phyloP scores from a whole-genome alignment of 1,140 invertebrate genomes.

The Colletes latitarsis region DNA sequence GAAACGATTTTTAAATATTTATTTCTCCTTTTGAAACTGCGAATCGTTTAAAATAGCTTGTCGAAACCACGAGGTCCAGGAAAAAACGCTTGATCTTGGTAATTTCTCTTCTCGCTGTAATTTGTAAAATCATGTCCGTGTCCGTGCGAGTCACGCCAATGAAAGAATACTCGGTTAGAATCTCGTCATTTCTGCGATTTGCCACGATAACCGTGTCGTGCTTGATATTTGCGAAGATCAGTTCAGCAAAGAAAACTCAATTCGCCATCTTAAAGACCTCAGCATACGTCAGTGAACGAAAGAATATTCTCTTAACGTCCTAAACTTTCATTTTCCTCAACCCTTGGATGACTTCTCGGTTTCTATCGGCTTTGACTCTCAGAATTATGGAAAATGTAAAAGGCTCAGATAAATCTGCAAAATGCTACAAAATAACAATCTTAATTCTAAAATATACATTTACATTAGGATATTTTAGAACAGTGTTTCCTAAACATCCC shows the following conservation, averaged over 20 bases:
- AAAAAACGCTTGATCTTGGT: background rate
- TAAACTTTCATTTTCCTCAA: background rate
- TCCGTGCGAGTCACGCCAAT: background rate
- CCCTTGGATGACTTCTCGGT: slow-evolving; percentile 1
- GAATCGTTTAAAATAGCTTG: too few relatives aligned
- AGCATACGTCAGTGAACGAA: background rate
- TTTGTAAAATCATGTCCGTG: background rate
- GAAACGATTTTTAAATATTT: background rate
- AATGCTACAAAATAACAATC: too few relatives aligned
- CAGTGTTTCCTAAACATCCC: too few relatives aligned
- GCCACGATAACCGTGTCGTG: slow-evolving; percentile 20
- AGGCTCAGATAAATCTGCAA: too few relatives aligned
- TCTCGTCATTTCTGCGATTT: slow-evolving; percentile 23
- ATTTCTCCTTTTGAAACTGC: background rate
- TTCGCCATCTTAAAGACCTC: background rate
- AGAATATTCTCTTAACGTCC: background rate
- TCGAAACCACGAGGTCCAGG: background rate
- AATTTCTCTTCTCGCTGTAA: background rate
- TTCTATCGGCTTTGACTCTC: background rate
- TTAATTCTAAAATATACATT: too few relatives aligned
- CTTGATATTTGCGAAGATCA: background rate
- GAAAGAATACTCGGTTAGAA: background rate
- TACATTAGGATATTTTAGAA: too few relatives aligned
- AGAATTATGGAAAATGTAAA: background rate
- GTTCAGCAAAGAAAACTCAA: background rate